Evolutionary conservation across 2,888 invertebrate genomes (phyloP).

Genomic region (Cylindroiulus punctatus): DNA sequence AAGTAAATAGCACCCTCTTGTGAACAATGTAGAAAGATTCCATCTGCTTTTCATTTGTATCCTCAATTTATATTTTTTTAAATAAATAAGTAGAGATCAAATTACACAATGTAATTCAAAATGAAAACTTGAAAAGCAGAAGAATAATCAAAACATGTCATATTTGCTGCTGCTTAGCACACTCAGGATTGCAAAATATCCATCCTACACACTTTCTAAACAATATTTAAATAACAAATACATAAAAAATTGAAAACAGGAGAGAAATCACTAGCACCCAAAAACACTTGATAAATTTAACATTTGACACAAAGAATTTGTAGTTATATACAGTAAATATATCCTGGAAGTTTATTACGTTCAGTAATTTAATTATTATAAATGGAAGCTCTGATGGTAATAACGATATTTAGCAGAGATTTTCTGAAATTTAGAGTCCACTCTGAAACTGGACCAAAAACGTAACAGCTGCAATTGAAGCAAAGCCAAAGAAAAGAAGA

Average conservation of each 20-base stretch:
- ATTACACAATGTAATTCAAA: too few relatives aligned
- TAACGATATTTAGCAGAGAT: not conserved
- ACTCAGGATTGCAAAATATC: too few relatives aligned
- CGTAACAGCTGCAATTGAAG: constrained; percentile 56
- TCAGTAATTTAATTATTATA: not conserved
- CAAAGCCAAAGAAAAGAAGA: constrained; percentile 62
- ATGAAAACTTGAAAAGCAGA: too few relatives aligned
- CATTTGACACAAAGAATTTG: not conserved
- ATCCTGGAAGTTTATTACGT: not conserved
- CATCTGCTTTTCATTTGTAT: too few relatives aligned
- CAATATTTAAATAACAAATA: too few relatives aligned
- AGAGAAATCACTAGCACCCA: not conserved
- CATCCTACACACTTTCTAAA: too few relatives aligned
- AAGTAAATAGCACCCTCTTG: too few relatives aligned
- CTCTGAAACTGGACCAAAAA: constrained; percentile 53
- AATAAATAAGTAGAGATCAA: too few relatives aligned
- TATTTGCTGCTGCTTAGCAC: too few relatives aligned
- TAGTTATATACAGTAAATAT: not conserved
- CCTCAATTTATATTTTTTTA: too few relatives aligned
- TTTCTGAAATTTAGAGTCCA: not conserved
- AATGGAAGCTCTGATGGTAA: not conserved
- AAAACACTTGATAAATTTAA: not conserved
- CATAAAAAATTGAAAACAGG: not conserved
- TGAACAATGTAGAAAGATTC: too few relatives aligned
- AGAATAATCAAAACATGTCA: too few relatives aligned